Evolutionary conservation across 2,888 invertebrate genomes (phyloP), one percentile per base, ranked within the genome.

Genomic region (Nemoura dubitans): DNA sequence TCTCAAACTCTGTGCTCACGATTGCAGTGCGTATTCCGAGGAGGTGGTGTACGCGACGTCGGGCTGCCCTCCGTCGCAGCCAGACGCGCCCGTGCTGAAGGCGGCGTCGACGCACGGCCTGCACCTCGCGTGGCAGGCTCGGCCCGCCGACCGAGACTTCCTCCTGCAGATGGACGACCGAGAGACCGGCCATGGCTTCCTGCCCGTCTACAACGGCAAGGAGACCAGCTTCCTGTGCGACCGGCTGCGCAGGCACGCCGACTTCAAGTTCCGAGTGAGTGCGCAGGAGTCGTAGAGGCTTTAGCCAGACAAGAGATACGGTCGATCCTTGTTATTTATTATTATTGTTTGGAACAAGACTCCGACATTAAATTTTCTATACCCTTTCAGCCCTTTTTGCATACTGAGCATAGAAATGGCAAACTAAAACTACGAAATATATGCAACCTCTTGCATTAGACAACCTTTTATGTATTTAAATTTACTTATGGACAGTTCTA

Each of bases 141-240:
- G 96, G 83, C 94, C 95, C 76, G 94, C 94, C 89, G 97, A 97
- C 90, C 96, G 96, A 88, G 95, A 95, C 89, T 97, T 96, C 91
- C 94, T 95, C 86, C 92, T 98, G 88, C 97, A 98, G 92, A 96
- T 97, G 95, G 95, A 97, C 90, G 93, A 94, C 89, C 92, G 93
- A 42, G 91, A 93, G 14, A 93, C 94, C 85, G 95, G 95, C 16
- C 96, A 97, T 92, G 97, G 97, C 76, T 97, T 95, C 91, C 93
- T 96, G 88, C 94, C 95, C 88, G 95, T 96, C 82, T 97, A 97
- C 92, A 95, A 95, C 90, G 98, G 98, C 0, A 92, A 94, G 88
- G 96, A 96, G 85, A 93, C 94, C 27, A 92, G 94, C 30, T 94
- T 96, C 91, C 93, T 94, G 89, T 96, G 96, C 91, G 92, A 92